phyloP scores from a whole-genome alignment of 2,113 vertebrate genomes.

The Cavia aperea region DNA sequence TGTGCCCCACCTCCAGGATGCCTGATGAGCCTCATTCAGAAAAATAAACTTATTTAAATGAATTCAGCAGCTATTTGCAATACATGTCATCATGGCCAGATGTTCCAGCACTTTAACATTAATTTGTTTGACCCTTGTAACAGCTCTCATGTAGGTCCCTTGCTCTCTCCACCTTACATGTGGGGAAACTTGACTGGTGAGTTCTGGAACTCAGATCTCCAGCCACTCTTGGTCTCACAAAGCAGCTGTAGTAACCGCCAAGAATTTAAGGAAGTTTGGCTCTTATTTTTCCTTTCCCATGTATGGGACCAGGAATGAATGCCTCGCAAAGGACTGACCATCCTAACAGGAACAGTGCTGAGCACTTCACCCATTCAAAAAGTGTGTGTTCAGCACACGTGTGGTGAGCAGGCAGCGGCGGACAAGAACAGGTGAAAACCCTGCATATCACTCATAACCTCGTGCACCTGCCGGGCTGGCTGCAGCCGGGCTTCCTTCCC shows the following conservation, averaged over 20 bases:
- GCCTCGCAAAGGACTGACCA: rapidly evolving
- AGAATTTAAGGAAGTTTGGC: rapidly evolving
- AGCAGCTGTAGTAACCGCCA: not conserved
- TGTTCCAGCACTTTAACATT: not conserved
- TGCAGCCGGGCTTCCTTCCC: not conserved
- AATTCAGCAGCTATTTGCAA: not conserved
- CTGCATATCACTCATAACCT: rapidly evolving
- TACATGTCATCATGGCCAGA: rapidly evolving
- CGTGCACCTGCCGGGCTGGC: rapidly evolving
- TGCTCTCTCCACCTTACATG: not conserved
- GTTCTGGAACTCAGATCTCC: not conserved
- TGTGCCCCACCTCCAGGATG: too few species aligned
- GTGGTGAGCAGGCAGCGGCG: rapidly evolving
- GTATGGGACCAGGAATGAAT: not conserved
- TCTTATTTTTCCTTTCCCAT: rapidly evolving
- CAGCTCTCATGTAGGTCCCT: not conserved
- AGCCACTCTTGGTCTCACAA: not conserved
- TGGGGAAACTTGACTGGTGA: not conserved
- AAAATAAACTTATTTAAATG: not conserved
- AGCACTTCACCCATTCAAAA: rapidly evolving
- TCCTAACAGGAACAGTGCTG: rapidly evolving
- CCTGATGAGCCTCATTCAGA: not conserved
- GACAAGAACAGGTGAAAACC: not conserved
- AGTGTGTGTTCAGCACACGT: rapidly evolving
- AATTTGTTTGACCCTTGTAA: not conserved